Percentiles rank a stretch among this genome's conserved stretches.
Evolutionary conservation across 2,113 vertebrate species (phyloP).

Genomic region (Hippocampus guttulatus): DNA sequence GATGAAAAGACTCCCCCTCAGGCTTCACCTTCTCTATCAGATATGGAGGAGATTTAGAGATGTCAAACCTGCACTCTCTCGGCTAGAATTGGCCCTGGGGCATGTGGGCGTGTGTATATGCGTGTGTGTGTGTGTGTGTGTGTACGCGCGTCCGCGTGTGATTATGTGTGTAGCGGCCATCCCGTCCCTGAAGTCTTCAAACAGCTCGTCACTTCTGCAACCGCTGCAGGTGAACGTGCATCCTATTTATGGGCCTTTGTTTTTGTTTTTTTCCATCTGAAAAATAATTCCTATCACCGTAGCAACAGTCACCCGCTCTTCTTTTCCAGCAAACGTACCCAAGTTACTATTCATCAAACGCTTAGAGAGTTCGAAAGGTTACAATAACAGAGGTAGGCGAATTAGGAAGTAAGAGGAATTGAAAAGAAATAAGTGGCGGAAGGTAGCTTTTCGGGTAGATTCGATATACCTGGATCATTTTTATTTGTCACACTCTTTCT

Average conservation of each 20-base stretch:
- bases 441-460: conserved; percentile 30
- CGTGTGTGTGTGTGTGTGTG: neutral
- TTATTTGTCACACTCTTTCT: conserved; percentile 14
- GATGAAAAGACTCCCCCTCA: conserved; percentile 35
- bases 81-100: conserved; percentile 46
- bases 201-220: conserved; percentile 43
- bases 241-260: conserved; percentile 5
- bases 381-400: neutral
- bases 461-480: conserved; percentile 18
- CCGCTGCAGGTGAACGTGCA: conserved; percentile 34
- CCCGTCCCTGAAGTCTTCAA: conserved; percentile 41
- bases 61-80: conserved; percentile 53
- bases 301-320: conserved; percentile 48
- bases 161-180: neutral
- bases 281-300: conserved; percentile 40
- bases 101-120: conserved; percentile 10
- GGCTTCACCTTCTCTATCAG: conserved; percentile 22
- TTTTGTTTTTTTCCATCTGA: conserved; percentile 1
- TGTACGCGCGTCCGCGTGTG: neutral
- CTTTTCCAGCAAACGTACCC: conserved; percentile 24
- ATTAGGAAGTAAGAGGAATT: conserved; percentile 28
- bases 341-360: conserved; percentile 19
- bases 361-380: conserved; percentile 29
- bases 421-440: conserved; percentile 29
- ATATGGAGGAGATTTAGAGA: conserved; percentile 43